Evolutionary conservation across 2,113 vertebrate species (phyloP).

Genomic region (Morphnarchus princeps): DNA sequence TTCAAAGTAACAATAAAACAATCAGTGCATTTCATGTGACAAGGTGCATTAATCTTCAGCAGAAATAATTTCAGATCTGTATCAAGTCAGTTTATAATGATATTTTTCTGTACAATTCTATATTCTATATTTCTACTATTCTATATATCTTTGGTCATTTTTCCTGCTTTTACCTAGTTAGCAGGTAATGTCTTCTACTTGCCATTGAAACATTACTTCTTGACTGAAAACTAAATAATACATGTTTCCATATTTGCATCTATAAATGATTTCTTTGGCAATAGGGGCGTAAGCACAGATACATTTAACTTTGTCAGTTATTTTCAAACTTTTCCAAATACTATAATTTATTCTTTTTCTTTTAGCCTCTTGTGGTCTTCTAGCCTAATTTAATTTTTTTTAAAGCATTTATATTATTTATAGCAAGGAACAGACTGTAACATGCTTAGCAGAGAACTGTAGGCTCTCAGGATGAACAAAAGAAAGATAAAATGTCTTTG

Average conservation of each 20-base stretch:
- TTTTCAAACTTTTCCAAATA: not conserved
- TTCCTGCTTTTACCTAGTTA: not conserved
- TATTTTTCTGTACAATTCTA: not conserved
- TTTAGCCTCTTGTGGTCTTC: not conserved
- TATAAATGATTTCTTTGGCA: not conserved
- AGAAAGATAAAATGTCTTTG: constrained; percentile 39
- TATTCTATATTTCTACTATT: no score
- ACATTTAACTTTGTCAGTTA: not conserved
- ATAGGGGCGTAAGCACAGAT: not conserved
- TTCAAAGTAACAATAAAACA: not conserved
- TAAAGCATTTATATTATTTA: constrained; percentile 23
- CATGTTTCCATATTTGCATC: not conserved
- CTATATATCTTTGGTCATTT: not conserved
- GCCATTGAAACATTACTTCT: not conserved
- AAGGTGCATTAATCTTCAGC: not conserved
- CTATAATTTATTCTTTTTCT: not conserved
- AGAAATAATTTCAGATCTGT: not conserved
- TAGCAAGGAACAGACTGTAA: constrained; percentile 14
- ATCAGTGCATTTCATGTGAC: not conserved
- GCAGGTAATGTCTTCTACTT: not conserved
- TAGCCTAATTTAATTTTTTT: constrained; percentile 4
- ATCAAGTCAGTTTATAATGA: not conserved
- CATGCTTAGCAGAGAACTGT: constrained; percentile 31
- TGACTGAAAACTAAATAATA: not conserved
- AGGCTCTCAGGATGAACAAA: constrained; percentile 15